phyloP scores from a whole-genome alignment of 2,113 vertebrate species.

The Chamaetylas fuelleborni region DNA sequence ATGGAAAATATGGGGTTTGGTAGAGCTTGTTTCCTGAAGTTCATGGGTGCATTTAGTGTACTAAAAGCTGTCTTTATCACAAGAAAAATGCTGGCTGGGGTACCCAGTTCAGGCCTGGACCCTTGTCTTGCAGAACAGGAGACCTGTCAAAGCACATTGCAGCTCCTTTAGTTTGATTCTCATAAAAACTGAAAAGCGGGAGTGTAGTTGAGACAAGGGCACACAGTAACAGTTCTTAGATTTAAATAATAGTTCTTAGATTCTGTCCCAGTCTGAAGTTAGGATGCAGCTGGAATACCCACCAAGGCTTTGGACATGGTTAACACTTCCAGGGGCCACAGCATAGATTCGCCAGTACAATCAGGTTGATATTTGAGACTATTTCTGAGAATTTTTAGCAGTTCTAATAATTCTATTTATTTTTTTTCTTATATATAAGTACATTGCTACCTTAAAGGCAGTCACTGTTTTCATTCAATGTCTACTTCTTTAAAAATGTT shows the following conservation, averaged over 20 bases:
- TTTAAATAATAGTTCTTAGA: not conserved
- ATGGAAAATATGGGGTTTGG: not conserved
- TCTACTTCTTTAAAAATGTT: not conserved
- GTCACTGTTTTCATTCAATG: not conserved
- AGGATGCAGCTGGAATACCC: not conserved
- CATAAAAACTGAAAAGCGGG: not conserved
- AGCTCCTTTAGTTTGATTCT: not conserved
- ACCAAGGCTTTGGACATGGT: not conserved
- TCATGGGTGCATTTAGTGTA: not conserved
- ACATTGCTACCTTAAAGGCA: not conserved
- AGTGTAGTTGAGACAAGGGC: not conserved
- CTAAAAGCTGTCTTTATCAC: not conserved
- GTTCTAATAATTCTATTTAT: rapidly evolving
- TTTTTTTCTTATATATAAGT: not conserved
- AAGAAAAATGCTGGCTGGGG: not conserved
- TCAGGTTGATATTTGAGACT: not conserved
- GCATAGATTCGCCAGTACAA: not conserved
- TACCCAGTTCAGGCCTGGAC: not conserved
- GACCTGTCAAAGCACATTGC: not conserved
- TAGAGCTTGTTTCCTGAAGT: not conserved
- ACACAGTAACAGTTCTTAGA: not conserved
- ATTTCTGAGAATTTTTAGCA: not conserved
- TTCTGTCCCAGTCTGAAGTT: not conserved
- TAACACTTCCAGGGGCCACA: not conserved
- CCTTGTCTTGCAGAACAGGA: not conserved